These are phyloP conservation scores for Chloroceryle amazona DNA, from an alignment of 2,797 vertebrate species.

Conservation along the genomic window DNA sequence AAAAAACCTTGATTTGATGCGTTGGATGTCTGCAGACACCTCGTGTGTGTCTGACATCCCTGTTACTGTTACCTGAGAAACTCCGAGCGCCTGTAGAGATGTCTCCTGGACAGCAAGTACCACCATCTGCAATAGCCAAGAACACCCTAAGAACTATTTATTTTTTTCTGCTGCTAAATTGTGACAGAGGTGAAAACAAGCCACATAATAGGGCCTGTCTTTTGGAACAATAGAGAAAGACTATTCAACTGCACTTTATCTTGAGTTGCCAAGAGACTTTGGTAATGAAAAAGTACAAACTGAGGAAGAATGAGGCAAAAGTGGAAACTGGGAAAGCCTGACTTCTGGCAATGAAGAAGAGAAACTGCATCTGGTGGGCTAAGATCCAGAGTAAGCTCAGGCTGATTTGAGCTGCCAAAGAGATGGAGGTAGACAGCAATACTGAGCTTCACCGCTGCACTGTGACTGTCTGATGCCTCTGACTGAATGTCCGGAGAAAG, in stretches of 20 bases:
- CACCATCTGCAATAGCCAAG: neutral
- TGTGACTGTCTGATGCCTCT: rapidly evolving
- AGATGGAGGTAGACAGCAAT: neutral
- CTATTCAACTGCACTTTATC: neutral
- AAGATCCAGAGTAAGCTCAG: neutral
- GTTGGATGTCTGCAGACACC: neutral
- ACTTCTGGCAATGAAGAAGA: neutral
- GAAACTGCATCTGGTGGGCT: conserved; percentile 9
- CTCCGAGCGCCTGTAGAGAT: neutral
- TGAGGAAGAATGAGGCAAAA: conserved; percentile 9
- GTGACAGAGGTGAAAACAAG: neutral
- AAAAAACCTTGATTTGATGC: neutral
- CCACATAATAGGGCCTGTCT: neutral
- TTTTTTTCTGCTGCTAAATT: neutral
- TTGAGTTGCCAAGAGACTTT: neutral
- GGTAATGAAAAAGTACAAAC: neutral
- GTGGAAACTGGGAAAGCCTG: conserved; percentile 23
- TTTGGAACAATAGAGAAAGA: neutral
- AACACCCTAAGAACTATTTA: neutral
- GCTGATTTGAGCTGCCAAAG: rapidly evolving
- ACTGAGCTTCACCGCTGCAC: neutral
- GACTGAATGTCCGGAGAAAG: neutral
- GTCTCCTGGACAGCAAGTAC: neutral
- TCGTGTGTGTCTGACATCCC: neutral
- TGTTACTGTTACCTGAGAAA: neutral